Conservation (phyloP, 1,140 invertebrate genomes). For the Hyposmocoma kahamanoa region DNA sequence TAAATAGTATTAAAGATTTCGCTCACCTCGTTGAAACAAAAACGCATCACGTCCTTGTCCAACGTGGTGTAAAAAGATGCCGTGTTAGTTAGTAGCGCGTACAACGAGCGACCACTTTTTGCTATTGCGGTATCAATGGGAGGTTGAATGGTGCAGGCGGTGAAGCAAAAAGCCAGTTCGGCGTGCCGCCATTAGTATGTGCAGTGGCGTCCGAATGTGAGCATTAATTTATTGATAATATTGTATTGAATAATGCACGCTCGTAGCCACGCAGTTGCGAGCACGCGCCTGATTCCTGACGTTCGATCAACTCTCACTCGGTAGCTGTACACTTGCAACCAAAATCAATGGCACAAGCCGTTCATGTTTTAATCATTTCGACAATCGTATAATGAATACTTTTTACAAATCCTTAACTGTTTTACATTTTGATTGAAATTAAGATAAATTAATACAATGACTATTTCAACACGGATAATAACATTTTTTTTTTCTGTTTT, state of each 20-base stretch:
- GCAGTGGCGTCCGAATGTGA: constrained; percentile 53
- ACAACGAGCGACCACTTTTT: constrained; percentile 50
- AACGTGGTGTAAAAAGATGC: constrained; percentile 44
- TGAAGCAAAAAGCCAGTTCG: constrained; percentile 56
- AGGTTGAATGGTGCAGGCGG: constrained; percentile 46
- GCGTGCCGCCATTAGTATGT: constrained; percentile 71
- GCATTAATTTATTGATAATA: constrained; percentile 70
- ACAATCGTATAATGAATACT: not conserved
- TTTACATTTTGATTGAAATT: too few relatives aligned
- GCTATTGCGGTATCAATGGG: constrained; percentile 55
- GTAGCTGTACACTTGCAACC: not conserved
- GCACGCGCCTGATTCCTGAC: constrained; percentile 58
- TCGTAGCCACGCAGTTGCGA: constrained; percentile 20
- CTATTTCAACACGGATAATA: too few relatives aligned
- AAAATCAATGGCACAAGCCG: not conserved
- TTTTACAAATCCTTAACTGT: too few relatives aligned
- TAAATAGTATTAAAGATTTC: constrained; percentile 54
- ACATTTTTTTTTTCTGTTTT: too few relatives aligned
- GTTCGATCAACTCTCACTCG: not conserved
- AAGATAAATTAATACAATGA: too few relatives aligned
- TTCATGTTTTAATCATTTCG: not conserved
- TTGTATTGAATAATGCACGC: constrained; percentile 63
- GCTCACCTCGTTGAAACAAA: constrained; percentile 47
- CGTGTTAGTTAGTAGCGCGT: constrained; percentile 41
- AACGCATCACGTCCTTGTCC: constrained; percentile 57